A percentile compares a stretch with the other conserved stretches of the same genome.
These are phyloP conservation scores for Mythimna albipuncta DNA, from an alignment of 2,888 invertebrate species.

Conservation along the genomic window DNA sequence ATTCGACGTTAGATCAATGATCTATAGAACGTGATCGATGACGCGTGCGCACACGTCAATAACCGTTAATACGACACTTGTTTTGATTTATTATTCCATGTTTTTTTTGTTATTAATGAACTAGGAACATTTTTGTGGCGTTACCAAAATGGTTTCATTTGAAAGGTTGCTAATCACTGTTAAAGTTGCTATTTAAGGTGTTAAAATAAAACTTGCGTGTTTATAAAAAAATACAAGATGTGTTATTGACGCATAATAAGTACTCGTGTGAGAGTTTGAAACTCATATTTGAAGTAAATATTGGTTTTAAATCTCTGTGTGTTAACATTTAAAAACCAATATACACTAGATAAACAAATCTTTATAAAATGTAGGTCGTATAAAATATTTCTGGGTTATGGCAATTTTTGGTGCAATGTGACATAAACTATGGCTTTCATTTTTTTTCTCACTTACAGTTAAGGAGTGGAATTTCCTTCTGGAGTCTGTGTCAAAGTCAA, in stretches of 20 bases:
- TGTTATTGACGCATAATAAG: not conserved
- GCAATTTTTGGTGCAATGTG: conserved; percentile 23
- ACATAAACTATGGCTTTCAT: not conserved
- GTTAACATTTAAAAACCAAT: not conserved
- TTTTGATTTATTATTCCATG: conserved; percentile 59
- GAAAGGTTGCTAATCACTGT: not conserved
- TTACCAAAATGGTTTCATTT: conserved; percentile 14
- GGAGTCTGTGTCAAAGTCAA: no score
- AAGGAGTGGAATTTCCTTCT: no score
- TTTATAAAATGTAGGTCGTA: not conserved
- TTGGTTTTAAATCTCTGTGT: not conserved
- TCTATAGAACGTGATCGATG: conserved; percentile 76
- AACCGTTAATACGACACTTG: conserved; percentile 71
- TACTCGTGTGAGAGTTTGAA: not conserved
- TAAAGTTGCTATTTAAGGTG: not conserved
- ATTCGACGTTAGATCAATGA: conserved; percentile 73
- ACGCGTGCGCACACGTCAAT: conserved; percentile 69
- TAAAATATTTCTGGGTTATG: not conserved
- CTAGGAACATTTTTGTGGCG: conserved; percentile 22
- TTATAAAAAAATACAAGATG: not conserved
- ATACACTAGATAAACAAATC: not conserved
- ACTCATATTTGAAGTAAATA: not conserved
- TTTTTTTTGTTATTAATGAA: conserved; percentile 44
- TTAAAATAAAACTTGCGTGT: not conserved
- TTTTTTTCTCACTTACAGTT: not conserved